phyloP scores from a whole-genome alignment of 2,888 invertebrate species.

The Chrysotoxum bicinctum region DNA sequence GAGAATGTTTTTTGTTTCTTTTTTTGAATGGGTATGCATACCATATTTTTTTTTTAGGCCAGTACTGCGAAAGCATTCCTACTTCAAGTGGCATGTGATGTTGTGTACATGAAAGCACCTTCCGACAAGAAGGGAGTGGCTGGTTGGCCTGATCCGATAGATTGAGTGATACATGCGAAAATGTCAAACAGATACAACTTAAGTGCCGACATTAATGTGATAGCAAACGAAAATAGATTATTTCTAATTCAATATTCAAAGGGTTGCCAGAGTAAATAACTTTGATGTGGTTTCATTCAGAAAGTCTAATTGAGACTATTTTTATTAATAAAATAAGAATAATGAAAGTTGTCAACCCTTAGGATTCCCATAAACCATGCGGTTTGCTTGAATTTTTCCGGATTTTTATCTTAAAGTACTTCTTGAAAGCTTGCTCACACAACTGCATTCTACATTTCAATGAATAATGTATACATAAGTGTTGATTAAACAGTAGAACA shows the following conservation, averaged over 20 bases:
- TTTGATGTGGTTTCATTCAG: not conserved
- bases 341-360: too few relatives aligned
- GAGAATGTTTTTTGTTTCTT: constrained; percentile 10
- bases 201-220: constrained; percentile 56
- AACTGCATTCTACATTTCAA: too few relatives aligned
- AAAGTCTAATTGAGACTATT: not conserved
- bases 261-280: constrained; percentile 32
- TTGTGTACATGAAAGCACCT: constrained; percentile 18
- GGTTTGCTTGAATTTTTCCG: too few relatives aligned
- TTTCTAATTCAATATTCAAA: constrained; percentile 20
- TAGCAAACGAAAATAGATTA: constrained; percentile 46
- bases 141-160: constrained; percentile 30
- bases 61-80: constrained; percentile 18
- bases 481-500: too few relatives aligned
- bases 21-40: constrained; percentile 18
- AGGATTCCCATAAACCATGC: too few relatives aligned
- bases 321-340: too few relatives aligned
- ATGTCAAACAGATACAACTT: constrained; percentile 63
- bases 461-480: too few relatives aligned
- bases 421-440: too few relatives aligned
- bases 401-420: too few relatives aligned
- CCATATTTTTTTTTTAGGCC: not conserved
- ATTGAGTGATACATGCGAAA: constrained; percentile 60
- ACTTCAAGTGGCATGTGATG: not conserved
- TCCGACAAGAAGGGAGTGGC: constrained; percentile 52